phyloP scores from a whole-genome alignment of 2,888 invertebrate genomes.

The Amphipoea lucens region DNA sequence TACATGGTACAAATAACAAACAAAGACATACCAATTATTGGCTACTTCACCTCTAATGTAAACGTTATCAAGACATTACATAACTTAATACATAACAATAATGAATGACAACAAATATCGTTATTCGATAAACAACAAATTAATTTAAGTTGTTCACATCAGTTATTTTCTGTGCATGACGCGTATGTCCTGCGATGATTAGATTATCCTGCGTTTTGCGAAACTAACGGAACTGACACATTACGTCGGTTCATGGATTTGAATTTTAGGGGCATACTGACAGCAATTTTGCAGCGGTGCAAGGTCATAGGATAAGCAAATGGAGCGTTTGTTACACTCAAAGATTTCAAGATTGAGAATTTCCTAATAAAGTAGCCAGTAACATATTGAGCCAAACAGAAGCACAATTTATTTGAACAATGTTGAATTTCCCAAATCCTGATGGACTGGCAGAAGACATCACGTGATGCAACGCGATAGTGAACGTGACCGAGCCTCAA shows the following conservation, averaged over 20 bases:
- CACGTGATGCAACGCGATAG: neutral
- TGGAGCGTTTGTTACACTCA: neutral
- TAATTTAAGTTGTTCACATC: slow-evolving; percentile 29
- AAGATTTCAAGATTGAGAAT: neutral
- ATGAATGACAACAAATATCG: slow-evolving; percentile 11
- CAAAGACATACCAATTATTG: neutral
- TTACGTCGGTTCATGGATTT: slow-evolving; percentile 47
- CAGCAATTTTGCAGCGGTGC: slow-evolving; percentile 1
- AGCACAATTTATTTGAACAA: neutral
- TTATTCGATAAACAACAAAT: slow-evolving; percentile 40
- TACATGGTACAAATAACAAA: neutral
- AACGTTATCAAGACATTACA: slow-evolving; percentile 18
- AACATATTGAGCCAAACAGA: neutral
- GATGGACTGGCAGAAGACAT: neutral
- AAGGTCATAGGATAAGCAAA: slow-evolving; percentile 20
- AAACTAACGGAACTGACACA: slow-evolving; percentile 60
- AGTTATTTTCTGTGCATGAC: slow-evolving; percentile 70
- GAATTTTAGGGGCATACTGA: slow-evolving; percentile 39
- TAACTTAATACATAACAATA: slow-evolving; percentile 10
- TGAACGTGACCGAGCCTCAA: neutral
- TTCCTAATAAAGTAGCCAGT: neutral
- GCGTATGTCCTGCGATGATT: slow-evolving; percentile 76
- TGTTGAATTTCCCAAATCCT: neutral
- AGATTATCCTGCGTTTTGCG: slow-evolving; percentile 76
- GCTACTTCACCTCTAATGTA: neutral